Base-by-base conservation (phyloP, 2,888 invertebrate species). In the Phyto melanocephala region DNA sequence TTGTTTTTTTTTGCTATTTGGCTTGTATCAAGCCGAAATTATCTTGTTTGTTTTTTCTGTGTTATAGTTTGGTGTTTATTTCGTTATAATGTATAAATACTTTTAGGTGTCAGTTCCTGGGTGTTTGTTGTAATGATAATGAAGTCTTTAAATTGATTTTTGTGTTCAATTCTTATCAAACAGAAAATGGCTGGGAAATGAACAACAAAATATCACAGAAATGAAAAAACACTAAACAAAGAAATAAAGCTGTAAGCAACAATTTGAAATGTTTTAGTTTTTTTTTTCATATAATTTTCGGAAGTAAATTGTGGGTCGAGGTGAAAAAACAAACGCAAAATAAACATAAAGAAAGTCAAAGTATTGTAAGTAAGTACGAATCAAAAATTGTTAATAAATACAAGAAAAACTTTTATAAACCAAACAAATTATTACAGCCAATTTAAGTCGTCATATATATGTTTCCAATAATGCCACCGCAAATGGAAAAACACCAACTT, bases 71-170 rank as follows among this genome's bases (percentile, higher is more conserved):
- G 45, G 15, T 63, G 17, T 40, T 45, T 70, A 37, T 10, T 68
- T 40, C 2, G 22, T 60, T 20, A 15, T 35, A 37, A 8, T 56
- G 76, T 63, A 58, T 76, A 28, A 5, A 28, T n/a, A 47, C 56
- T 80, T 75, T 76, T 77, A 62, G 81, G 71, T 77, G 81, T 72
- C 60, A 76, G 45, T 56, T 80, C 22, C 33, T 42, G 52, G 42
- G 52, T 76, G 65, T 67, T 52, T 81, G 33, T 45, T 58, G 42
- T 45, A 76, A 65, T 50, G 60, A 81, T 72, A 72, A 77, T 77
- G 54, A 76, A 71, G 65, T 60, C 65, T 35, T 80, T 71, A 70
- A 54, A 80, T 75, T 75, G 80, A 58, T 79, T 71, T 70, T 63
- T 62, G 47, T 37, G 33, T 10, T 3, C 40, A 65, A 50, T 56